A percentile compares a stretch with the other conserved stretches of the same genome.
phyloP scores from a whole-genome alignment of 1,140 invertebrate species.

The Penaeus chinensis region DNA sequence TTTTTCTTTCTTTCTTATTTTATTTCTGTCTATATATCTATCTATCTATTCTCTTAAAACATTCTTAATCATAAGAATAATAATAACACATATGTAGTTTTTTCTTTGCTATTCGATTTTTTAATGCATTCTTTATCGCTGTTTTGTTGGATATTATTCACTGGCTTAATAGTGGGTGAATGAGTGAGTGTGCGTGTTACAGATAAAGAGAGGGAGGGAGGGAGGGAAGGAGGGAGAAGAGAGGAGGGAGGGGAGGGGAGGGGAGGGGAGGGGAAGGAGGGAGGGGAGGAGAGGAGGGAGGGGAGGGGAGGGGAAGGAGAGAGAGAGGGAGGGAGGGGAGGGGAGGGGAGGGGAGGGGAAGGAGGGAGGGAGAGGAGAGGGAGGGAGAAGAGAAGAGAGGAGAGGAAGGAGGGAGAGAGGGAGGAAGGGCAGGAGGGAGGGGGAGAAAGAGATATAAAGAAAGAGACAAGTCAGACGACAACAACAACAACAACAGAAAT shows the following conservation, averaged over 20 bases:
- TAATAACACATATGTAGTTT: background rate
- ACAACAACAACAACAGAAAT: too few species aligned
- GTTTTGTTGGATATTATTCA: background rate
- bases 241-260: background rate
- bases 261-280: too few species aligned
- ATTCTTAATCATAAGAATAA: background rate
- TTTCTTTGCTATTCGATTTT: background rate
- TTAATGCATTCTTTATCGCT: background rate
- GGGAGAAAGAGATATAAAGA: too few species aligned
- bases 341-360: background rate
- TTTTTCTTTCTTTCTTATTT: slow-evolving; percentile 14
- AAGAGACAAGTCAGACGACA: too few species aligned
- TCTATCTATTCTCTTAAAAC: background rate
- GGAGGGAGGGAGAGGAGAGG: background rate
- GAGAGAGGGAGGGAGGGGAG: background rate
- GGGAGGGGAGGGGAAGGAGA: background rate
- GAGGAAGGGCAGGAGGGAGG: background rate
- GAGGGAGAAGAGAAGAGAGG: background rate
- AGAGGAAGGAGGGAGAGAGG: background rate
- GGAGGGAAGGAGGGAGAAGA: too few species aligned
- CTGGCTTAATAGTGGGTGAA: background rate
- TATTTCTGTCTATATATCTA: background rate
- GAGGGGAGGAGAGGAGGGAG: background rate
- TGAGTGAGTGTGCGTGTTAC: background rate
- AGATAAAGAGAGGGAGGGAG: slow-evolving; percentile 8